Conservation (phyloP, 2,888 invertebrate species). For the Coremacera marginata region DNA sequence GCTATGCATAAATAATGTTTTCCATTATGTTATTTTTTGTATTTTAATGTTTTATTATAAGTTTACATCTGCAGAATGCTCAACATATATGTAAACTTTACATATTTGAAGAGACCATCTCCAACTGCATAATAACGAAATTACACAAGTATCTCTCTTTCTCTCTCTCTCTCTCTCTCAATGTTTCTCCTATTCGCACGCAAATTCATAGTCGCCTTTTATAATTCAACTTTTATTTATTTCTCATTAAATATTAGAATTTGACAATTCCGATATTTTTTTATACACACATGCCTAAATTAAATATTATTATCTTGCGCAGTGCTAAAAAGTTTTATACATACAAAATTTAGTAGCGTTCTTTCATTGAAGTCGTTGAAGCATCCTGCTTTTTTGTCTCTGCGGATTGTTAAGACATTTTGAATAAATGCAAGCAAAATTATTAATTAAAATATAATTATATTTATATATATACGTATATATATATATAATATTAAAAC, state of each 20-base stretch:
- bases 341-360: constrained; percentile 22
- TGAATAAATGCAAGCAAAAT: constrained; percentile 24
- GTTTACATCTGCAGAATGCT: neutral
- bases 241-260: constrained; percentile 1
- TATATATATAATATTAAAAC: constrained; percentile 24
- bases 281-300: neutral
- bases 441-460: constrained; percentile 9
- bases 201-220: neutral
- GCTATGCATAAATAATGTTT: neutral
- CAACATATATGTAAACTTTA: neutral
- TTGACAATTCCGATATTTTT: constrained; percentile 20
- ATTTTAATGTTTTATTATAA: neutral
- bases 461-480: constrained; percentile 23
- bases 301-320: neutral
- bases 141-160: too few species aligned
- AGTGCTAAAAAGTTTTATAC: constrained; percentile 21
- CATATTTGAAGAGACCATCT: neutral
- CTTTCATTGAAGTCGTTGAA: constrained; percentile 19
- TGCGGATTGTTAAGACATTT: constrained; percentile 19
- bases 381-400: constrained; percentile 4
- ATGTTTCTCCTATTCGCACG: too few species aligned
- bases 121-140: too few species aligned
- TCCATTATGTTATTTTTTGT: neutral
- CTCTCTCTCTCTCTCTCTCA: too few species aligned
- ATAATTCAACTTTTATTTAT: neutral